Conservation (phyloP, 1,140 invertebrate genomes). For the Macrobrachium nipponense region DNA sequence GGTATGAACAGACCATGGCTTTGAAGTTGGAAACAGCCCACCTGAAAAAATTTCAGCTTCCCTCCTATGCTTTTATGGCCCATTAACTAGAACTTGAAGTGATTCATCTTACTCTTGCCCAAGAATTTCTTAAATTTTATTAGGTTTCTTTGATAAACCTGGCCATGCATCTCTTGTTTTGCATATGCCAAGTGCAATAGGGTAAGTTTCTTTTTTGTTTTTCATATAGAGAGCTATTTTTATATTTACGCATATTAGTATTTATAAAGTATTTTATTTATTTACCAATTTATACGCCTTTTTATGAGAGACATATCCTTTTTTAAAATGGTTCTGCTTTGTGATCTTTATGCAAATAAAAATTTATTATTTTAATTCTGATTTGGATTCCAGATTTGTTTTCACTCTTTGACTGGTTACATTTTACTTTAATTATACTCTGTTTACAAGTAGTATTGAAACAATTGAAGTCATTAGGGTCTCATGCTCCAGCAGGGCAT, state of each 20-base stretch:
- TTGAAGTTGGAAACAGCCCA: slow-evolving; percentile 41
- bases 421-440: no score
- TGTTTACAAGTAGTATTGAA: no score
- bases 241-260: slow-evolving; percentile 59
- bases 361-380: background rate
- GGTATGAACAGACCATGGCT: slow-evolving; percentile 72
- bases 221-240: slow-evolving; percentile 53
- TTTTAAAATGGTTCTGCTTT: slow-evolving; percentile 46
- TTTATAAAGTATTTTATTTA: slow-evolving; percentile 60
- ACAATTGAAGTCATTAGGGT: no score
- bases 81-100: slow-evolving; percentile 27
- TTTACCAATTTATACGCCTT: slow-evolving; percentile 51
- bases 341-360: slow-evolving; percentile 43
- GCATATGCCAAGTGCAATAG: slow-evolving; percentile 56
- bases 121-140: slow-evolving; percentile 27
- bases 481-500: no score
- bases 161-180: slow-evolving; percentile 14
- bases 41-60: slow-evolving; percentile 40
- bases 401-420: no score
- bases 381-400: background rate
- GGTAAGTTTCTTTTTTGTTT: slow-evolving; percentile 52
- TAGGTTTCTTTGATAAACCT: slow-evolving; percentile 32
- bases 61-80: slow-evolving; percentile 27
- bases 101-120: slow-evolving; percentile 40
- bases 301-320: slow-evolving; percentile 28